Evolutionary conservation across 2,113 vertebrate species (phyloP).

Genomic region (Cyanoramphus novaezelandiae): DNA sequence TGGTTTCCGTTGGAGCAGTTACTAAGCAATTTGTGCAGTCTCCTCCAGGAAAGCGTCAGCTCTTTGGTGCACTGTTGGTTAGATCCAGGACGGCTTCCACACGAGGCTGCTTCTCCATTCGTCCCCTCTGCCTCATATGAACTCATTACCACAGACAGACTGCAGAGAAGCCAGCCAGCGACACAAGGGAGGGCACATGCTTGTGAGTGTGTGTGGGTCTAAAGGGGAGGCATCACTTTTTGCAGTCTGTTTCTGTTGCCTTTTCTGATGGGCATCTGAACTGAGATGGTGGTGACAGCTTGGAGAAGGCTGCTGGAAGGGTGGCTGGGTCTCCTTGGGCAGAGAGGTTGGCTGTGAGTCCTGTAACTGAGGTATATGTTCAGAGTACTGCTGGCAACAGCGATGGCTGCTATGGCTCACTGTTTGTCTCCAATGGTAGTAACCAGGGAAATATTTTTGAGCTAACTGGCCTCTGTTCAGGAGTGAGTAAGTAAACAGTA

Average conservation of each 20-base stretch:
- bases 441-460: background rate
- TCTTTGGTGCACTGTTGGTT: background rate
- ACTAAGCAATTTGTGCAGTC: background rate
- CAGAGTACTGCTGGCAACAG: background rate
- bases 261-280: background rate
- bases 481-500: background rate
- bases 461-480: background rate
- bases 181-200: background rate
- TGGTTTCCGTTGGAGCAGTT: background rate
- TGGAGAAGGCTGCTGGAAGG: background rate
- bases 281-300: background rate
- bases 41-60: slow-evolving; percentile 5
- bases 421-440: background rate
- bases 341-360: background rate
- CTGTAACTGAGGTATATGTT: fast-evolving
- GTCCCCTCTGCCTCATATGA: background rate
- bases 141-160: background rate
- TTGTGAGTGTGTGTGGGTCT: background rate
- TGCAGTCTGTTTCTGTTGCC: background rate
- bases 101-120: background rate
- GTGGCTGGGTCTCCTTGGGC: background rate
- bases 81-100: background rate
- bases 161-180: background rate
- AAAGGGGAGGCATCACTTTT: background rate
- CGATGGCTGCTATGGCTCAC: background rate